Evolutionary conservation across 2,888 invertebrate species (phyloP).

Genomic region (Eupithecia subumbrata): DNA sequence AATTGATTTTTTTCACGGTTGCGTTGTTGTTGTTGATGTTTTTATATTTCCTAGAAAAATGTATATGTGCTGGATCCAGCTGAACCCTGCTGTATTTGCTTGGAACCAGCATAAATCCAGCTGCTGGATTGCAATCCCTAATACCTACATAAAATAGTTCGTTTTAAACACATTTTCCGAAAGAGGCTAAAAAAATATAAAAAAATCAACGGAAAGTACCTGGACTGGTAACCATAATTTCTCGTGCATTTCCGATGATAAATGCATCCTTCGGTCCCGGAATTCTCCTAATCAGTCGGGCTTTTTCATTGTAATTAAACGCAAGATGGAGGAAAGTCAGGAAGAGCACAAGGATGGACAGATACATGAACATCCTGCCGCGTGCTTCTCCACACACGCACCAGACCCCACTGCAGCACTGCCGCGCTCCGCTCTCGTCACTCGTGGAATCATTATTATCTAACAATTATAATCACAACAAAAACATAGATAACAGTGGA

Average conservation of each 20-base stretch:
- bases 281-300: conserved; percentile 54
- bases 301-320: conserved; percentile 56
- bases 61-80: no score
- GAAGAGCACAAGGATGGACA: conserved; percentile 43
- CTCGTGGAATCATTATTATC: not conserved
- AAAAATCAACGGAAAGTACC: conserved; percentile 39
- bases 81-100: no score
- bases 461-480: not conserved
- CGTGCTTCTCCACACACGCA: not conserved
- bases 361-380: conserved; percentile 48
- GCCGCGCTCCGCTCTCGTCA: no score
- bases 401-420: not conserved
- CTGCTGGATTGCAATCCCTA: no score
- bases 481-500: not conserved
- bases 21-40: no score
- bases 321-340: conserved; percentile 53
- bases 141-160: no score
- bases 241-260: conserved; percentile 55
- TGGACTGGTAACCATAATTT: conserved; percentile 48
- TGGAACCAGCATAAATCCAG: no score
- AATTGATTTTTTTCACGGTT: no score
- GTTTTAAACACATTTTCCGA: no score
- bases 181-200: not conserved
- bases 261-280: conserved; percentile 57
- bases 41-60: no score